Evolutionary conservation across 2,797 vertebrate species (phyloP).

Genomic region (Onychomys leucogaster): DNA sequence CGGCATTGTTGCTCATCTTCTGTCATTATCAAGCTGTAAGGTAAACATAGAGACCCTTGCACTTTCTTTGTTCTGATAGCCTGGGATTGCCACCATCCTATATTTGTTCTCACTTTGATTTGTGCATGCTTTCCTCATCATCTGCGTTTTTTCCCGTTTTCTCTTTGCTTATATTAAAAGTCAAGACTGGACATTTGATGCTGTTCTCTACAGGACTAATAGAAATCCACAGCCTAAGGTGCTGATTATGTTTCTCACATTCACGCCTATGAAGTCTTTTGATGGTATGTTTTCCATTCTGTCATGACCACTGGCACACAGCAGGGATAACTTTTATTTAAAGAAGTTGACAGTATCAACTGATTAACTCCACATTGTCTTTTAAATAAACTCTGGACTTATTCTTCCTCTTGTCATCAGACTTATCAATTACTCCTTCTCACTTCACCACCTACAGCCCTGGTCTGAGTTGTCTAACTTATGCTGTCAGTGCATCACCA

Average conservation of each 20-base stretch:
- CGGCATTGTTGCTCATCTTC: not conserved
- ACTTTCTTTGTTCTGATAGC: not conserved
- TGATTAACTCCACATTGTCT: not conserved
- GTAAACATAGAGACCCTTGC: not conserved
- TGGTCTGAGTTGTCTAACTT: not conserved
- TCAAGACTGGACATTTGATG: not conserved
- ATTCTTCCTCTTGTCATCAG: not conserved
- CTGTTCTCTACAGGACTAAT: not conserved
- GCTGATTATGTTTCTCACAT: not conserved
- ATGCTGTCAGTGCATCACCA: not conserved
- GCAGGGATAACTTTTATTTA: not conserved
- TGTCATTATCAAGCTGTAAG: not conserved
- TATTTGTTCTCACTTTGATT: not conserved
- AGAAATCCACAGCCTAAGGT: not conserved
- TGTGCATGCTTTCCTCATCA: not conserved
- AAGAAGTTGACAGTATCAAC: not conserved
- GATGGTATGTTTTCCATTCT: not conserved
- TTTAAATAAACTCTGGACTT: not conserved
- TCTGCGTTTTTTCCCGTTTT: not conserved
- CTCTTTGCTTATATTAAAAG: conserved; percentile 11
- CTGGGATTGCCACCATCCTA: not conserved
- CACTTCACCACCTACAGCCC: not conserved
- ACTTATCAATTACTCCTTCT: not conserved
- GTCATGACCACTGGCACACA: not conserved
- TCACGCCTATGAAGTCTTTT: not conserved